Evolutionary conservation across 2,113 vertebrate species (phyloP).

Genomic region (Taurulus bubalis): DNA sequence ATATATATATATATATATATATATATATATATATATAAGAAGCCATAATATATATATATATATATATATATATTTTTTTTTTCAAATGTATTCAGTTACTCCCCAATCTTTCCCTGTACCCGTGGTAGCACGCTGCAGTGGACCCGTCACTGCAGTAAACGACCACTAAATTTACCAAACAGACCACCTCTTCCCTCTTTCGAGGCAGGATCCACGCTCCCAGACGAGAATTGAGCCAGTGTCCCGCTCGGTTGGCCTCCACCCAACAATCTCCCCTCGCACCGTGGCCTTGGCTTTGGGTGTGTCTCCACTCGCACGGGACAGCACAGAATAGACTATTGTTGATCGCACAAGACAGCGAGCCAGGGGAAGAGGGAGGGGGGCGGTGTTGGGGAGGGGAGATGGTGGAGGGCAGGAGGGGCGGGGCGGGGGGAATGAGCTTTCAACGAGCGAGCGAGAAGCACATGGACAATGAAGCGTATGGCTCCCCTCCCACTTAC

Average conservation of each 20-base stretch:
- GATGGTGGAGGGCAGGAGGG: constrained; percentile 18
- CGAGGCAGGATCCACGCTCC: constrained; percentile 42
- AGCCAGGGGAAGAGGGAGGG: constrained; percentile 55
- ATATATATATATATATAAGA: background rate
- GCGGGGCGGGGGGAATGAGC: constrained; percentile 36
- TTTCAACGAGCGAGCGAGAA: constrained; percentile 52
- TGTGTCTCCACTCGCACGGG: constrained; percentile 76
- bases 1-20: background rate
- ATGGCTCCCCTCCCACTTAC: constrained; percentile 25
- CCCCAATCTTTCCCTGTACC: background rate
- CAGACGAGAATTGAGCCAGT: constrained; percentile 79
- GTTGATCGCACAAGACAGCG: constrained; percentile 76
- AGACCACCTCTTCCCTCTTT: constrained; percentile 49
- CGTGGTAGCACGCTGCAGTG: background rate
- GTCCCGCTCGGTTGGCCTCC: constrained; percentile 70
- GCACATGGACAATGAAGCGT: constrained; percentile 48
- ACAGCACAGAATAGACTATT: constrained; percentile 83
- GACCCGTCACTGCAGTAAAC: background rate
- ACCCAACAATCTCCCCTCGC: constrained; percentile 74
- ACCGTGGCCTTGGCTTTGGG: constrained; percentile 78
- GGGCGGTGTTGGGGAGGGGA: background rate
- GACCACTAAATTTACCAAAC: constrained; percentile 11
- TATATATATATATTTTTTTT: background rate
- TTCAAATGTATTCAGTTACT: background rate
- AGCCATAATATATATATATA: background rate